These are phyloP conservation scores for Drosophila percnosoma DNA, from an alignment of 2,888 invertebrate species.

Conservation along the genomic window DNA sequence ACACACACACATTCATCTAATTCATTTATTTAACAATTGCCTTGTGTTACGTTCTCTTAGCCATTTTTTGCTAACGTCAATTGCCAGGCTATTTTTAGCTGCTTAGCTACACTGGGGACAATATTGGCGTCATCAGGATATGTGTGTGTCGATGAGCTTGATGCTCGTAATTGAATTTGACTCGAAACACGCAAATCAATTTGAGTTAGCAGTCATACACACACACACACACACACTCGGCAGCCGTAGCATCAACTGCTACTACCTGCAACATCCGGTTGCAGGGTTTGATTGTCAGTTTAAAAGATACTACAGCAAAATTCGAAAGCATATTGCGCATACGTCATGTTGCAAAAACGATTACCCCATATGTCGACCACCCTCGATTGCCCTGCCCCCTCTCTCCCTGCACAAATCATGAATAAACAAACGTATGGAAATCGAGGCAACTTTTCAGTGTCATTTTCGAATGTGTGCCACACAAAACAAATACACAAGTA, in stretches of 20 bases:
- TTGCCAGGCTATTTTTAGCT: slow-evolving; percentile 51
- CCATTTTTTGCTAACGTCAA: background rate
- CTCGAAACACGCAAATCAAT: slow-evolving; percentile 65
- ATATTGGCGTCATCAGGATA: background rate
- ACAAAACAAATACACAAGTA: slow-evolving; percentile 16
- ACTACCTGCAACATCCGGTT: slow-evolving; percentile 35
- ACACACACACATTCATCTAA: background rate
- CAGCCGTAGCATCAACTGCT: slow-evolving; percentile 6
- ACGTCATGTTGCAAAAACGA: slow-evolving; percentile 49
- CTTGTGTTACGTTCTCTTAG: background rate
- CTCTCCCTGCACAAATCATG: slow-evolving; percentile 33
- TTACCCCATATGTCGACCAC: background rate
- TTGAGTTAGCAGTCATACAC: slow-evolving; percentile 25
- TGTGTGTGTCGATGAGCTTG: slow-evolving; percentile 4
- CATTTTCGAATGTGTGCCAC: slow-evolving; percentile 50
- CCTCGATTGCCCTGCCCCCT: background rate
- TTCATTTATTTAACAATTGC: slow-evolving; percentile 6
- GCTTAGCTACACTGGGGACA: slow-evolving; percentile 14
- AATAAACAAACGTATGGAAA: slow-evolving; percentile 56
- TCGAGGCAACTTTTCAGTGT: slow-evolving; percentile 56
- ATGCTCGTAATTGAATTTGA: slow-evolving; percentile 66
- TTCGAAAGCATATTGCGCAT: slow-evolving; percentile 65
- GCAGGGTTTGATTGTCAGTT: slow-evolving; percentile 12
- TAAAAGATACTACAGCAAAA: slow-evolving; percentile 27
- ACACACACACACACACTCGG: background rate